phyloP scores from a whole-genome alignment of 2,888 invertebrate species.

The Erynnis tages region DNA sequence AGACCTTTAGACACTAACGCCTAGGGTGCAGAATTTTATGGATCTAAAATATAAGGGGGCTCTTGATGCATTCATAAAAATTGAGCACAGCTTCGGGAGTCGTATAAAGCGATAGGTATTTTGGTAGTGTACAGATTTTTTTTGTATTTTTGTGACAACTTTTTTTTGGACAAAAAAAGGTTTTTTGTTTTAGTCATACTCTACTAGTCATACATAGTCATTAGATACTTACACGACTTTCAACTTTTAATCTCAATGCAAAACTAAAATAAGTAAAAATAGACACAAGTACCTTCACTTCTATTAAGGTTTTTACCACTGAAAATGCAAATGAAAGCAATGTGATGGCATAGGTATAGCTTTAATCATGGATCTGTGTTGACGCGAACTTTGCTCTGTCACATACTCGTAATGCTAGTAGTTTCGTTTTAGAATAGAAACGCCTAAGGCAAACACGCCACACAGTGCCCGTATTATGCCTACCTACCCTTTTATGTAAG shows the following conservation, averaged over 20 bases:
- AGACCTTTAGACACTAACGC: constrained; percentile 33
- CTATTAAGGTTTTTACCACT: no score
- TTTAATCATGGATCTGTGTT: background rate
- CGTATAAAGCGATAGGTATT: constrained; percentile 31
- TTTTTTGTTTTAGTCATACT: no score
- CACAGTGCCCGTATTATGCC: no score
- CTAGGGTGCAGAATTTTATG: constrained; percentile 36
- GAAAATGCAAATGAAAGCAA: no score
- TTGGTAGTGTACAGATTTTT: constrained; percentile 26
- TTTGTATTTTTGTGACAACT: constrained; percentile 14
- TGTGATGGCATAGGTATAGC: no score
- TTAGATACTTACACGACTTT: no score
- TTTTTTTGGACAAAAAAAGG: no score
- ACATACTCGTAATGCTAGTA: background rate
- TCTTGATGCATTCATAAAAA: constrained; percentile 34
- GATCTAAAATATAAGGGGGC: constrained; percentile 35
- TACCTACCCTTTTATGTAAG: no score
- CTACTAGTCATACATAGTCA: no score
- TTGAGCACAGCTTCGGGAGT: constrained; percentile 31
- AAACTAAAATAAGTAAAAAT: no score
- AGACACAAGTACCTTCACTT: no score
- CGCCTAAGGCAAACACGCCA: background rate
- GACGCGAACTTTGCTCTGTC: background rate
- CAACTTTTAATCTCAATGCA: no score
- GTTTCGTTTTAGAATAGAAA: background rate